Conservation (phyloP, 1,140 invertebrate genomes). For the Lordiphosa clarofinis region DNA sequence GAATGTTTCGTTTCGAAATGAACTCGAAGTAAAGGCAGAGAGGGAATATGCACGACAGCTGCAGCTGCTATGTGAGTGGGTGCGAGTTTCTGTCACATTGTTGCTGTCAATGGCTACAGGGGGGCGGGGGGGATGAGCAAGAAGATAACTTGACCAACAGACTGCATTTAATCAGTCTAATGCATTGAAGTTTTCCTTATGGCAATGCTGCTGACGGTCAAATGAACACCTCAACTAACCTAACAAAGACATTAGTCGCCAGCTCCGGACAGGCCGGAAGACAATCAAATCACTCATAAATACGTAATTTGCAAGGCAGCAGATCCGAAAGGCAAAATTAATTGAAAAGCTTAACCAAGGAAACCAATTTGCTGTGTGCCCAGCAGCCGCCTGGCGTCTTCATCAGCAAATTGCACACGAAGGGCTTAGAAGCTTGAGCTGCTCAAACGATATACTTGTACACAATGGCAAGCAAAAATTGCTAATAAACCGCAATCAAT, state of each 20-base stretch:
- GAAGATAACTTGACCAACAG: slow-evolving; percentile 20
- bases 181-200: slow-evolving; percentile 16
- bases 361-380: slow-evolving; percentile 11
- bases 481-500: slow-evolving; percentile 59
- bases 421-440: slow-evolving; percentile 5
- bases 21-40: slow-evolving; percentile 7
- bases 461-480: slow-evolving; percentile 47
- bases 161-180: slow-evolving; percentile 51
- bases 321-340: slow-evolving; percentile 7
- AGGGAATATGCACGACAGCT: slow-evolving; percentile 43
- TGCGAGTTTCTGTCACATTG: slow-evolving; percentile 11
- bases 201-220: slow-evolving; percentile 16
- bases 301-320: slow-evolving; percentile 4
- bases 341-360: slow-evolving; percentile 17
- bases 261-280: not conserved
- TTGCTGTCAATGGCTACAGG: slow-evolving; percentile 19
- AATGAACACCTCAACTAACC: slow-evolving; percentile 54
- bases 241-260: slow-evolving; percentile 4
- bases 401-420: slow-evolving; percentile 24
- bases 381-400: slow-evolving; percentile 4
- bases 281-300: slow-evolving; percentile 10
- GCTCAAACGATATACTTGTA: slow-evolving; percentile 37
- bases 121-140: not conserved
- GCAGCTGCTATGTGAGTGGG: slow-evolving; percentile 24
- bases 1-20: slow-evolving; percentile 27